A percentile compares a stretch with the other conserved stretches of the same genome.
These are phyloP conservation scores for Todiramphus saurophagus DNA, from an alignment of 2,113 vertebrate genomes.

Conservation along the genomic window DNA sequence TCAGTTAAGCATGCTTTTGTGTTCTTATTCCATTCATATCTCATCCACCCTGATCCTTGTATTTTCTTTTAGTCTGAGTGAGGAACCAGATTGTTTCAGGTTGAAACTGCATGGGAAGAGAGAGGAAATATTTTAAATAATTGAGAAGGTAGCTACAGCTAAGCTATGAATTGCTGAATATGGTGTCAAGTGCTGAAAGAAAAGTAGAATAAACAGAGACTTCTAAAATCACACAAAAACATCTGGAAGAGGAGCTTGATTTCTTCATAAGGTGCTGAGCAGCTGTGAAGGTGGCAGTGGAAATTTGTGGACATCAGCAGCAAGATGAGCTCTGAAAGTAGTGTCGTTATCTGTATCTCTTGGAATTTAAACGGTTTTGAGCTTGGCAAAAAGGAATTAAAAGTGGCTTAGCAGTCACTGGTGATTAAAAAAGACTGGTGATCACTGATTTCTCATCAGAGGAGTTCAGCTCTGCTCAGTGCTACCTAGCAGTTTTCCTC, in stretches of 20 bases:
- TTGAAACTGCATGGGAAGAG: not conserved
- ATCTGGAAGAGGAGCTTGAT: not conserved
- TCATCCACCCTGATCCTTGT: not conserved
- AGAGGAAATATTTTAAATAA: constrained; percentile 20
- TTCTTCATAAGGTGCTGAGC: not conserved
- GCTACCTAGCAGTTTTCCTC: not conserved
- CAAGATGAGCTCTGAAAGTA: not conserved
- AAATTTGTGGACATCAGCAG: not conserved
- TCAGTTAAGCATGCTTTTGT: not conserved
- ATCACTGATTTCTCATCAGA: not conserved
- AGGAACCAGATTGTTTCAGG: not conserved
- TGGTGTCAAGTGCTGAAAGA: not conserved
- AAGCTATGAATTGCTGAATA: not conserved
- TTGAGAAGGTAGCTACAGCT: not conserved
- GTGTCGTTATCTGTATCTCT: not conserved
- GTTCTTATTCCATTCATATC: not conserved
- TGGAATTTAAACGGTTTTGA: not conserved
- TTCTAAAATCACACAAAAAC: not conserved
- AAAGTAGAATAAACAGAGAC: not conserved
- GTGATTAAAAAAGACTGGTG: not conserved
- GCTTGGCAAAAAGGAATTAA: not conserved
- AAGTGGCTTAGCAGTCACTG: not conserved
- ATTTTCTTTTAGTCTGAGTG: not conserved
- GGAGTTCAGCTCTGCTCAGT: not conserved
- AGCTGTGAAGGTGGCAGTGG: not conserved